Evolutionary conservation across 2,797 vertebrate species (phyloP).

Genomic region (Alcedo quadribrachys): DNA sequence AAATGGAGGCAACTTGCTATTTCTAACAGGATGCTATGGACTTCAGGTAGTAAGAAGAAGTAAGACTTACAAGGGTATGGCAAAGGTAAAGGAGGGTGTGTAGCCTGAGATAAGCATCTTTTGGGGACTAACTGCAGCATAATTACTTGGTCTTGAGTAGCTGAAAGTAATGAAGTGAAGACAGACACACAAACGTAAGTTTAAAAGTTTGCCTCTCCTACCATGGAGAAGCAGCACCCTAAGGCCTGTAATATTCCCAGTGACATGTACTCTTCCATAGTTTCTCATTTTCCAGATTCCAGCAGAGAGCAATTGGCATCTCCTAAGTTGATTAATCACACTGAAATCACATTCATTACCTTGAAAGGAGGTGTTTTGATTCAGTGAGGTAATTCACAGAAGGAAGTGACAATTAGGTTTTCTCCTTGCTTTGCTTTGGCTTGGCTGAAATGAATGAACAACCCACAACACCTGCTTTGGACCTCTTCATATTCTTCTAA

Average conservation of each 20-base stretch:
- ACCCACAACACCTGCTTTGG: fast-evolving
- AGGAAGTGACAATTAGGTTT: neutral
- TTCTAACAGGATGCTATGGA: neutral
- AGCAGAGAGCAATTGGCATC: neutral
- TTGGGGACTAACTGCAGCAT: neutral
- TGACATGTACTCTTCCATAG: neutral
- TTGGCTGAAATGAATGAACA: neutral
- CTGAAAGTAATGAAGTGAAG: neutral
- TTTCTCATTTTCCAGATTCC: neutral
- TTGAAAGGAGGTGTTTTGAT: neutral
- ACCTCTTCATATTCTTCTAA: neutral
- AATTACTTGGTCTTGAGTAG: neutral
- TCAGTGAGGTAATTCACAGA: neutral
- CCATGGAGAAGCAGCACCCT: neutral
- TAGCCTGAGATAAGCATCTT: neutral
- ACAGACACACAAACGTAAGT: no score
- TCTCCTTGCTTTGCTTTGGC: neutral
- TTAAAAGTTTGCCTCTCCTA: neutral
- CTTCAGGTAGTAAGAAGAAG: neutral
- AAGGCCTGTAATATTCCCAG: neutral
- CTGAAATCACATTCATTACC: neutral
- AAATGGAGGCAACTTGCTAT: neutral
- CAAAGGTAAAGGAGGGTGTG: neutral
- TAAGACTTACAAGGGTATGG: neutral
- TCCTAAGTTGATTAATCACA: neutral